Conservation (phyloP, 2,888 invertebrate genomes). For the Seira ritae region DNA sequence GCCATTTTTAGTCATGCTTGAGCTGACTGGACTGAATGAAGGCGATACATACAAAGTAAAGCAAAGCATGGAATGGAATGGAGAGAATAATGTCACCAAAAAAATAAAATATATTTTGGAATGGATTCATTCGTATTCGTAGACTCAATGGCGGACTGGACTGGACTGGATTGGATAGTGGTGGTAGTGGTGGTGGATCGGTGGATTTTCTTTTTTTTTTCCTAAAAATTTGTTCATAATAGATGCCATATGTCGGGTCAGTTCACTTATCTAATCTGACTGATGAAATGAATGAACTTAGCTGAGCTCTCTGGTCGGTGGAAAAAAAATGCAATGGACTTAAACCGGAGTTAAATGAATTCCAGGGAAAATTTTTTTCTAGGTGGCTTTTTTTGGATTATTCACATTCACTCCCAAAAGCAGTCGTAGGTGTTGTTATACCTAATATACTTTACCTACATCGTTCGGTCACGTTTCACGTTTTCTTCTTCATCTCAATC, state of each 20-base stretch:
- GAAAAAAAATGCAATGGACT: background rate
- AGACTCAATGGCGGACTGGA: too few species aligned
- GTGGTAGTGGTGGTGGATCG: too few species aligned
- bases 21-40: too few species aligned
- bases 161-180: too few species aligned
- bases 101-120: background rate
- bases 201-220: constrained; percentile 17
- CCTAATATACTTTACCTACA: background rate
- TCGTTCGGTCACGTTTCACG: constrained; percentile 37
- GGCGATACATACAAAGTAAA: too few species aligned
- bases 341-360: background rate
- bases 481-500: constrained; percentile 3
- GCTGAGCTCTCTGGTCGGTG: background rate
- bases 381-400: constrained; percentile 24
- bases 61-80: too few species aligned
- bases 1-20: background rate
- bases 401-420: background rate
- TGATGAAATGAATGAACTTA: constrained; percentile 22
- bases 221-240: constrained; percentile 4
- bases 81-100: constrained; percentile 6
- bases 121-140: too few species aligned
- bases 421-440: constrained; percentile 12
- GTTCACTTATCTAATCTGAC: constrained; percentile 44
- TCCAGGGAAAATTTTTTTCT: constrained; percentile 6
- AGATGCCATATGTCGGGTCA: constrained; percentile 30